Base-by-base conservation (phyloP, 2,113 vertebrate species). In the Malaclemys terrapin region DNA sequence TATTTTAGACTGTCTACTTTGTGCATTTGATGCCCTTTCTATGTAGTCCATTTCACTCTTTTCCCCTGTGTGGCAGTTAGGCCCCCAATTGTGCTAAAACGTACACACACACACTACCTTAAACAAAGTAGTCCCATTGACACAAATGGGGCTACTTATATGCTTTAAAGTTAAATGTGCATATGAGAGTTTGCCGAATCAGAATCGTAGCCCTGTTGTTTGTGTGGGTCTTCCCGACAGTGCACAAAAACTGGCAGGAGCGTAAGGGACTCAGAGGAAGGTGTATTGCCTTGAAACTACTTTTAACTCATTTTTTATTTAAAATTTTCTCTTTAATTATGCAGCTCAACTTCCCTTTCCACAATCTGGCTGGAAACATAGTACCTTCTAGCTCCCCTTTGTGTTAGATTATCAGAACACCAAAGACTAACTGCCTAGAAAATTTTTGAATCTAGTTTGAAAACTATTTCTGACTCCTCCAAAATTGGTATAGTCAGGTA, bases 51-150 rank as follows among this genome's bases (percentile, higher is more conserved):
- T 47, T 65, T 86, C 87, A 80, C 54, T 83, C 2, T 87, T 85
- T 94, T 81, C 12, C 27, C 9, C 90, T 82, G 11, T 2, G 5
- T 82, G 31, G 16, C 31, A 69, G 8, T n/a, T 69, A 69, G 16
- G 65, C 17, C 17, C 16, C 35, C 35, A n/a, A 2, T 38, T 69
- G 17, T 69, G 6, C 35, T 38, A 69, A 69, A 20, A 69, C 17
- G 20, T 62, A 31, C 57, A 57, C 24, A 10, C 10, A 42, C 1
- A 12, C 25, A 1, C 17, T 85, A 17, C 1, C 0, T 27, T 38
- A 72, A 49, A 1, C 8, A 6, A 0, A 75, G 38, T 2, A 80
- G 5, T 4, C 5, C 27, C 72, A 29, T 27, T 50, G 27, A 47
- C 4, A 83, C 1, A 42, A 69, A 53, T 0, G 78, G 6, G 5